Evolutionary conservation across 2,888 invertebrate species (phyloP).

Genomic region (Netelia fuscicornis): DNA sequence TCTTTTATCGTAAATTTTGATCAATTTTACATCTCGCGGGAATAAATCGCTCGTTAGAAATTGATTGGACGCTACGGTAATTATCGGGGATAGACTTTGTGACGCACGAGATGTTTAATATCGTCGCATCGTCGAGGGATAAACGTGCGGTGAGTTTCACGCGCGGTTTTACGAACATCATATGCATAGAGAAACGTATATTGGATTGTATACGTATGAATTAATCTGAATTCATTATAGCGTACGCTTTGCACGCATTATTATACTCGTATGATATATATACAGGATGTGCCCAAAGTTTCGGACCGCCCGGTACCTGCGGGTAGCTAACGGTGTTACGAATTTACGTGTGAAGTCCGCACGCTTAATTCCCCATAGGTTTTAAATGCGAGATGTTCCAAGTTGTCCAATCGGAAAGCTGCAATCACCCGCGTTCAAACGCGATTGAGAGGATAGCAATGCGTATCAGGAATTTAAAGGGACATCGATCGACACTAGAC

Average conservation of each 20-base stretch:
- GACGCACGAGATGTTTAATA: conserved; percentile 34
- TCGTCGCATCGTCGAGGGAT: conserved; percentile 24
- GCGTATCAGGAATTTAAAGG: too few relatives aligned
- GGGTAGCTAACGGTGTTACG: too few relatives aligned
- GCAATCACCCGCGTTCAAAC: too few relatives aligned
- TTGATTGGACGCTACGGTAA: neutral
- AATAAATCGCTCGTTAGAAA: conserved; percentile 15
- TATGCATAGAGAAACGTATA: conserved; percentile 11
- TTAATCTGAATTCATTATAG: conserved; percentile 42
- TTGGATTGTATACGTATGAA: conserved; percentile 34
- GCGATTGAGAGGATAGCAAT: too few relatives aligned
- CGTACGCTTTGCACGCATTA: neutral
- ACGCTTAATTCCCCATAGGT: too few relatives aligned
- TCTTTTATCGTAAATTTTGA: too few relatives aligned
- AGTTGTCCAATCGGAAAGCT: too few relatives aligned
- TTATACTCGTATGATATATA: conserved; percentile 2
- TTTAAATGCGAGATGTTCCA: too few relatives aligned
- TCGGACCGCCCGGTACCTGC: too few relatives aligned
- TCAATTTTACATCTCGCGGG: neutral
- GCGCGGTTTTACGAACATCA: conserved; percentile 38
- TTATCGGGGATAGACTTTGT: conserved; percentile 16
- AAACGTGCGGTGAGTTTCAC: neutral
- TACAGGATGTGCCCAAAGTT: neutral
- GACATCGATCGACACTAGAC: too few relatives aligned
- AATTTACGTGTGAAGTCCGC: too few relatives aligned